Evolutionary conservation across 2,888 invertebrate genomes (phyloP).

Genomic region (Schrankia costaestrigalis): DNA sequence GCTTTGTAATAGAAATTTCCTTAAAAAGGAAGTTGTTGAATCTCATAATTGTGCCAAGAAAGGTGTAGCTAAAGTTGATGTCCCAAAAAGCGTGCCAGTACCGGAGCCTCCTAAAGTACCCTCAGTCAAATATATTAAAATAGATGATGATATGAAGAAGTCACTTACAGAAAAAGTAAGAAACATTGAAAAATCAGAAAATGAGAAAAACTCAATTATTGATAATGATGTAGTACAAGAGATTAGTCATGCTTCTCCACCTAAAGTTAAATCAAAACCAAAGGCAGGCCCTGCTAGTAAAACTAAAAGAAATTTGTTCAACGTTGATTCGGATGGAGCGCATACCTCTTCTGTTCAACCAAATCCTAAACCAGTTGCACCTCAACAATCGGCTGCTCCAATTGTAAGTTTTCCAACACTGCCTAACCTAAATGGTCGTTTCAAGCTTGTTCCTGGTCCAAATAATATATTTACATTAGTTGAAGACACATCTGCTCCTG

Average conservation of each 20-base stretch:
- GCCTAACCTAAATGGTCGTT: constrained; percentile 57
- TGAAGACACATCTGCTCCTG: constrained; percentile 1
- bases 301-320: constrained; percentile 35
- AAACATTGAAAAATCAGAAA: constrained; percentile 24
- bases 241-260: constrained; percentile 5
- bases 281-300: constrained; percentile 61
- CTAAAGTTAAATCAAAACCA: constrained; percentile 13
- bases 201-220: constrained; percentile 6
- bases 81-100: constrained; percentile 37
- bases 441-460: constrained; percentile 66
- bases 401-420: constrained; percentile 1
- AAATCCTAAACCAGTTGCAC: not conserved
- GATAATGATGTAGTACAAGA: constrained; percentile 5
- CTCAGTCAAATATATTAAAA: constrained; percentile 67
- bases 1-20: constrained; percentile 69
- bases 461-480: constrained; percentile 58
- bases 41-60: constrained; percentile 69
- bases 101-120: constrained; percentile 56
- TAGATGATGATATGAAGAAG: constrained; percentile 40
- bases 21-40: constrained; percentile 64
- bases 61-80: constrained; percentile 52
- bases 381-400: constrained; percentile 6
- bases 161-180: constrained; percentile 19
- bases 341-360: not conserved
- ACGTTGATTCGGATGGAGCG: constrained; percentile 16